Evolutionary conservation across 2,888 invertebrate genomes (phyloP).

Genomic region (Cheilosia vernalis): DNA sequence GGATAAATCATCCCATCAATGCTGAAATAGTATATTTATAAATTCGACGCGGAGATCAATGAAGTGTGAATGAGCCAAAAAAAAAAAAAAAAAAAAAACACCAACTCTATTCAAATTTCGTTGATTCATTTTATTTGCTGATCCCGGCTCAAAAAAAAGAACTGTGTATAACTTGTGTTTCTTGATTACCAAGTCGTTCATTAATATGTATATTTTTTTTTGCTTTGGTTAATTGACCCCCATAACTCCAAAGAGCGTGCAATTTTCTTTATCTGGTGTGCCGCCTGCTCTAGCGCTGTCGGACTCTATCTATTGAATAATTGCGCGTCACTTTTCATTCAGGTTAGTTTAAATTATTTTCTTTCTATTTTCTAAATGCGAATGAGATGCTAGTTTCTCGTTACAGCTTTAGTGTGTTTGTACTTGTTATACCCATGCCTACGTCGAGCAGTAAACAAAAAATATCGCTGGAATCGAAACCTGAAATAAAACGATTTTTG

Average conservation of each 20-base stretch:
- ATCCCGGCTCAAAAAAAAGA: not conserved
- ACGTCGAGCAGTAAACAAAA: not conserved
- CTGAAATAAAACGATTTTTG: not conserved
- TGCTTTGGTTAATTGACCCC: constrained; percentile 26
- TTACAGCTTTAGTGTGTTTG: not conserved
- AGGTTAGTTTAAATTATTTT: constrained; percentile 20
- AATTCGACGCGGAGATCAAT: not conserved
- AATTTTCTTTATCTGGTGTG: not conserved
- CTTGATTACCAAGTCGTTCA: constrained; percentile 1
- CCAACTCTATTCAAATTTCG: too few relatives aligned
- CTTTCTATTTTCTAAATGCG: not conserved
- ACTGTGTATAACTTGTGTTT: not conserved
- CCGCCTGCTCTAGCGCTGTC: not conserved
- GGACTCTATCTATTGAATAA: constrained; percentile 4
- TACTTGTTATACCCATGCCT: not conserved
- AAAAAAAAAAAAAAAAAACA: too few relatives aligned
- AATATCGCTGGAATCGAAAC: constrained; percentile 6
- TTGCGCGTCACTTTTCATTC: constrained; percentile 11
- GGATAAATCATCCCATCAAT: not conserved
- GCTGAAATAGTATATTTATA: not conserved
- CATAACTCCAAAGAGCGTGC: constrained; percentile 1
- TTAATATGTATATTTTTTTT: not conserved
- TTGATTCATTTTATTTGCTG: not conserved
- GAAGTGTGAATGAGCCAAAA: too few relatives aligned
- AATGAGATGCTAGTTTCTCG: not conserved